Evolutionary conservation across 2,113 vertebrate genomes (phyloP).

Genomic region (Vanacampus margaritifer): DNA sequence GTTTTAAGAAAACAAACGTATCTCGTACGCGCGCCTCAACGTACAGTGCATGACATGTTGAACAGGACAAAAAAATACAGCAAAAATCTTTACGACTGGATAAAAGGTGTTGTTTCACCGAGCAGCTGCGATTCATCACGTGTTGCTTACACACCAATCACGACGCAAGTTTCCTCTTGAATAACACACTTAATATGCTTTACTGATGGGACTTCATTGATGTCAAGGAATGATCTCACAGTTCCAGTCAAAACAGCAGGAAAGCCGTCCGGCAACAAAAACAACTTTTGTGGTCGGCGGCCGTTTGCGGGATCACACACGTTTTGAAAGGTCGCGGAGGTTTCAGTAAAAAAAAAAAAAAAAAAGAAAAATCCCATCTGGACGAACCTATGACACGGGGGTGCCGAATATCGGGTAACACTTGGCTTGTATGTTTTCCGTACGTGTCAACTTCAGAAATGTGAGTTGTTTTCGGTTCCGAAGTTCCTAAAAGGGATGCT

Average conservation of each 20-base stretch:
- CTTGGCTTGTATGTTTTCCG: conserved; percentile 46
- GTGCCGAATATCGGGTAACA: conserved; percentile 67
- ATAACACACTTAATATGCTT: conserved; percentile 18
- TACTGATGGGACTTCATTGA: conserved; percentile 49
- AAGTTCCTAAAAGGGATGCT: conserved; percentile 29
- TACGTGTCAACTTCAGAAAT: conserved; percentile 56
- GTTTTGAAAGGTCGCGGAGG: conserved; percentile 55
- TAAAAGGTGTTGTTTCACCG: not conserved
- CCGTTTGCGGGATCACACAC: conserved; percentile 46
- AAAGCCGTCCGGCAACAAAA: conserved; percentile 59
- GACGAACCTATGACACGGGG: conserved; percentile 63
- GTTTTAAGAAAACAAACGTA: conserved; percentile 50
- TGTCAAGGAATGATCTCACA: conserved; percentile 51
- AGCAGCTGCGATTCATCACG: conserved; percentile 21
- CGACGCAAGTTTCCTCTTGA: not conserved
- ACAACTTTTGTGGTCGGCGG: conserved; percentile 40
- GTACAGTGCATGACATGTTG: not conserved
- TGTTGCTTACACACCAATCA: not conserved
- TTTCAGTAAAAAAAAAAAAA: conserved; percentile 23
- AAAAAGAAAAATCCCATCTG: conserved; percentile 41
- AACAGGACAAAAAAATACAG: conserved; percentile 17
- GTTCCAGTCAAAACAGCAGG: conserved; percentile 62
- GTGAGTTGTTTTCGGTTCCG: conserved; percentile 37
- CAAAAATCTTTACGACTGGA: not conserved
- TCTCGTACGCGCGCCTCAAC: conserved; percentile 27